These are phyloP conservation scores for Pharmacophagus antenor DNA, from an alignment of 2,888 invertebrate genomes.

Conservation along the genomic window DNA sequence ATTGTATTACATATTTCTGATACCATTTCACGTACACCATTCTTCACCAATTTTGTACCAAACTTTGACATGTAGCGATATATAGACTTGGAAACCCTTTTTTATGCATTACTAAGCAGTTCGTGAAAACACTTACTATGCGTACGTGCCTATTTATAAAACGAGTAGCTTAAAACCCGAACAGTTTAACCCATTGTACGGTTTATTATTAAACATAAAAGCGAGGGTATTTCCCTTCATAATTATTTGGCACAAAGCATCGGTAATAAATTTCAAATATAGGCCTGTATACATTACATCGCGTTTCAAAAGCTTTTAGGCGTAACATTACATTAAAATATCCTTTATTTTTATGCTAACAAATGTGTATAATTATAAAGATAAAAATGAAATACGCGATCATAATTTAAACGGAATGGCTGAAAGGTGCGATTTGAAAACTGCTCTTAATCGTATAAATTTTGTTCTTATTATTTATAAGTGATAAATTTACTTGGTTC, in stretches of 20 bases:
- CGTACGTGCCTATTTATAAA: constrained; percentile 7
- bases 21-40: too few species aligned
- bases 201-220: constrained; percentile 24
- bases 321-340: constrained; percentile 28
- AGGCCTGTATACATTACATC: constrained; percentile 22
- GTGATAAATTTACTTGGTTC: neutral
- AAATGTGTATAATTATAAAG: constrained; percentile 28
- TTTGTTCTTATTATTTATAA: constrained; percentile 2
- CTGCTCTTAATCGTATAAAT: constrained; percentile 6
- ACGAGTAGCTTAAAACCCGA: constrained; percentile 3
- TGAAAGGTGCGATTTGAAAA: constrained; percentile 23
- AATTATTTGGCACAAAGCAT: constrained; percentile 28
- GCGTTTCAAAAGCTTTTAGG: constrained; percentile 25
- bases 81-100: too few species aligned
- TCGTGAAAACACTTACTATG: neutral
- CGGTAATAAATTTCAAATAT: constrained; percentile 25
- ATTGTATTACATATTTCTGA: too few species aligned
- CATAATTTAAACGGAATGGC: constrained; percentile 22
- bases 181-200: constrained; percentile 24
- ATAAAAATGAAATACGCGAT: constrained; percentile 29
- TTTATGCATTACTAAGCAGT: neutral
- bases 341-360: constrained; percentile 29
- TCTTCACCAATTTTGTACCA: too few species aligned
- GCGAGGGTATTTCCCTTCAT: constrained; percentile 15
- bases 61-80: too few species aligned